Evolutionary conservation across 2,797 vertebrate genomes (phyloP).

Genomic region (Phataginus tetradactyla): DNA sequence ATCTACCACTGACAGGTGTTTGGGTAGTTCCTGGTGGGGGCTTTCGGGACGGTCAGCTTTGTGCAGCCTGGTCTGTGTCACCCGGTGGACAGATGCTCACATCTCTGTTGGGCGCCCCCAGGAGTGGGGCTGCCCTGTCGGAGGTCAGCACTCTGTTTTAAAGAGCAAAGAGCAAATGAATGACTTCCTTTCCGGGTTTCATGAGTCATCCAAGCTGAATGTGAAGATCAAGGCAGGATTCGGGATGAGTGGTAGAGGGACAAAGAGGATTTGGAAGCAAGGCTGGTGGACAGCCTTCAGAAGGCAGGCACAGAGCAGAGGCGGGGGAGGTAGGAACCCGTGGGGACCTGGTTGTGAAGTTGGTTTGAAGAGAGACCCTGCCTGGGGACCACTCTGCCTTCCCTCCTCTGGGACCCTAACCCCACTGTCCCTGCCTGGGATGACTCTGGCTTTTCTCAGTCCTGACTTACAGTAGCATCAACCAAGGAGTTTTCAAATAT

Average conservation of each 20-base stretch:
- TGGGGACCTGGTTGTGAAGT: not conserved
- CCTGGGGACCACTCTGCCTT: not conserved
- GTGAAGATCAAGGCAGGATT: not conserved
- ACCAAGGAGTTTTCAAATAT: not conserved
- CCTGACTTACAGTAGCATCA: not conserved
- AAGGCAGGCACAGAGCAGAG: not conserved
- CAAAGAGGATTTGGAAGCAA: not conserved
- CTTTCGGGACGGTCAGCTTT: not conserved
- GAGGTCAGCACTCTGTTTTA: not conserved
- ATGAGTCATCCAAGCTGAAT: not conserved
- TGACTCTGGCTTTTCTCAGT: not conserved
- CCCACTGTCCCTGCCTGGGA: not conserved
- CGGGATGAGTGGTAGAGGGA: not conserved
- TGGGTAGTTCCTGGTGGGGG: not conserved
- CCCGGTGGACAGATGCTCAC: not conserved
- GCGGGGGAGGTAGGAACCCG: not conserved
- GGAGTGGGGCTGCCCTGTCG: not conserved
- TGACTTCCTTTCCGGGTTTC: not conserved
- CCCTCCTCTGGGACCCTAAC: not conserved
- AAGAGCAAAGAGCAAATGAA: not conserved
- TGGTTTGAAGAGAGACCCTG: not conserved
- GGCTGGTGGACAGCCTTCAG: not conserved
- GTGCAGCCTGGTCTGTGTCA: not conserved
- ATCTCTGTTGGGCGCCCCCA: not conserved
- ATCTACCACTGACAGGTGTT: accelerated